phyloP scores from a whole-genome alignment of 2,888 invertebrate genomes.

The Megaustenia siamemsis region DNA sequence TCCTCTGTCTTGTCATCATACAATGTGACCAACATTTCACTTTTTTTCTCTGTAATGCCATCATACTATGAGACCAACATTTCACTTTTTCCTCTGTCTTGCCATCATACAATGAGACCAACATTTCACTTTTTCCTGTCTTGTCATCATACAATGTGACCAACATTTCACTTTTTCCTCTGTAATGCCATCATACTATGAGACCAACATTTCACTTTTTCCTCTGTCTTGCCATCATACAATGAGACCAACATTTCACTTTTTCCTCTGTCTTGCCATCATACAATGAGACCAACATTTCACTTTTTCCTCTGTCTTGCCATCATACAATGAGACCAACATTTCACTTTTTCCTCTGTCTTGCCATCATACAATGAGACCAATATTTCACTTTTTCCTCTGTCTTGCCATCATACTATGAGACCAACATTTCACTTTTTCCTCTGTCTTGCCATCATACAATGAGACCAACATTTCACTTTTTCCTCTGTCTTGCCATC shows the following conservation, averaged over 20 bases:
- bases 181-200: neutral
- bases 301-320: too few species aligned
- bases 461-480: neutral
- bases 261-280: neutral
- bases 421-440: neutral
- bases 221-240: neutral
- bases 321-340: too few species aligned
- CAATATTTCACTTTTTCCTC: neutral
- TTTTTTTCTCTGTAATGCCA: too few species aligned
- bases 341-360: neutral
- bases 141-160: constrained; percentile 78
- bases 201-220: neutral
- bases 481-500: neutral
- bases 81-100: neutral
- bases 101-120: neutral
- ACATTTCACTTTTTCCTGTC: neutral
- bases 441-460: neutral
- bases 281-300: too few species aligned
- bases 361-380: neutral
- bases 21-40: too few species aligned
- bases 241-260: too few species aligned
- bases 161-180: constrained; percentile 66
- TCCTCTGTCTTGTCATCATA: neutral
- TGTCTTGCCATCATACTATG: constrained; percentile 76
- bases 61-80: too few species aligned